Evolutionary conservation across 1,140 invertebrate species (phyloP).

Genomic region (Drosophila ananassae): DNA sequence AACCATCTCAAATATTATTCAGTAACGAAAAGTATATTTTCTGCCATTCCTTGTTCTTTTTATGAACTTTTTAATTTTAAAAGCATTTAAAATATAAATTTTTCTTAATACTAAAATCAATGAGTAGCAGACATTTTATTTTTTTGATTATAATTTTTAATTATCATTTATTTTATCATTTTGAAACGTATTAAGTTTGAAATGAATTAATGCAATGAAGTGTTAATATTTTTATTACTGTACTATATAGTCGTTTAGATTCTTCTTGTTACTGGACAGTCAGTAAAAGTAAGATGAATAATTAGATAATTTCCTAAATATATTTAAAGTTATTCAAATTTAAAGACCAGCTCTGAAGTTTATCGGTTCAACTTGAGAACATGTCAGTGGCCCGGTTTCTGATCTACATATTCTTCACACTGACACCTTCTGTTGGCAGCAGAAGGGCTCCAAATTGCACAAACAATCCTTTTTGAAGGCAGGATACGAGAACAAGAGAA

Average conservation of each 20-base stretch:
- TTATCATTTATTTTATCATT: no score
- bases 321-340: neutral
- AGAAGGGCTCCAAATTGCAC: conserved; percentile 70
- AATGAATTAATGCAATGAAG: no score
- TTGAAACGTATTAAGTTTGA: no score
- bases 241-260: no score
- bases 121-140: no score
- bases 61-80: neutral
- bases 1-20: conserved; percentile 64
- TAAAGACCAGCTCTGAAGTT: neutral
- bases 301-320: neutral
- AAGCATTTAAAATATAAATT: no score
- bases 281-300: no score
- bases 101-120: no score
- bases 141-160: no score
- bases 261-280: no score
- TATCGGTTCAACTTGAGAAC: neutral
- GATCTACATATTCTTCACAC: conserved; percentile 42
- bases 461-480: conserved; percentile 21
- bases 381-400: conserved; percentile 3
- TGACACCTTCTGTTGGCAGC: conserved; percentile 71
- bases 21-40: conserved; percentile 12
- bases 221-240: no score
- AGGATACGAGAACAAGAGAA: conserved; percentile 24
- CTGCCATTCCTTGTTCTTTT: neutral